Evolutionary conservation across 2,888 invertebrate genomes (phyloP).

Genomic region (Tenthredo mesomela): DNA sequence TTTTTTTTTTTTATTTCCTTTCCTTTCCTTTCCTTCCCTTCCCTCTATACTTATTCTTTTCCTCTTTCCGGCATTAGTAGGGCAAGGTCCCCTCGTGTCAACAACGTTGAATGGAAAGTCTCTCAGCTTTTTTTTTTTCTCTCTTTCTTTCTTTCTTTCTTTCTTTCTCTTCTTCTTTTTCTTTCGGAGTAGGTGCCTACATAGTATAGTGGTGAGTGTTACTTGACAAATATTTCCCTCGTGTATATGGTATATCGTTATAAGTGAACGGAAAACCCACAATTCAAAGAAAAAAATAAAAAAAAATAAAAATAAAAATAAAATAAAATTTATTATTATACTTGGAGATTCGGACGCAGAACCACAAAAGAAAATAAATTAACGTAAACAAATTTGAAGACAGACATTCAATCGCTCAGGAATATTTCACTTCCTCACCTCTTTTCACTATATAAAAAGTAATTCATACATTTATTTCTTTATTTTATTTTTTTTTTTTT

Average conservation of each 20-base stretch:
- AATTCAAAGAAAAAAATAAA: neutral
- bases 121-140: neutral
- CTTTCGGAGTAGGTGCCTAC: neutral
- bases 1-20: neutral
- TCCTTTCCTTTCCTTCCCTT: conserved; percentile 12
- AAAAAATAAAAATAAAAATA: neutral
- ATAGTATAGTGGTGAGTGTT: neutral
- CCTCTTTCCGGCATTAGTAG: conserved; percentile 43
- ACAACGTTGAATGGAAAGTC: conserved; percentile 5
- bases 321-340: neutral
- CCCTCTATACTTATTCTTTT: conserved; percentile 44
- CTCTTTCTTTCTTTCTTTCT: neutral
- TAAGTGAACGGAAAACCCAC: neutral
- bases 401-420: neutral
- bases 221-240: conserved; percentile 16
- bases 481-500: too few relatives aligned
- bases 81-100: conserved; percentile 45
- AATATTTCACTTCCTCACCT: neutral
- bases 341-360: too few relatives aligned
- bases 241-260: neutral
- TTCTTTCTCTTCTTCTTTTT: neutral
- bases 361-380: too few relatives aligned
- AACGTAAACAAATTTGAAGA: neutral
- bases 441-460: too few relatives aligned
- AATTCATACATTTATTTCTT: too few relatives aligned